A percentile compares a stretch with the other conserved stretches of the same genome.
Evolutionary conservation across 2,113 vertebrate species (phyloP).

Genomic region (mouse (Mus musculus)): DNA sequence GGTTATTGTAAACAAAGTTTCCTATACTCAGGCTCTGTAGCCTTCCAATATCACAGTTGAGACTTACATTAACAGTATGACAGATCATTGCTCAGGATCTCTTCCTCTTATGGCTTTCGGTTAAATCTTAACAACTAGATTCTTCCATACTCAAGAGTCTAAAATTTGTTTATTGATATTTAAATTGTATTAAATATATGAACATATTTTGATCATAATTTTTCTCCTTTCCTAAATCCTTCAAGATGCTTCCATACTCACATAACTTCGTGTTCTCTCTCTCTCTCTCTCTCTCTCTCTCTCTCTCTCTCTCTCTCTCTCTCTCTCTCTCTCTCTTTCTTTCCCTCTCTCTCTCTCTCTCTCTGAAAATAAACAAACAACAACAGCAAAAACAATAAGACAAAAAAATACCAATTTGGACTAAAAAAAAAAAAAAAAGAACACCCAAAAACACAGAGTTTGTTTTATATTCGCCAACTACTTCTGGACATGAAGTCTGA

Average conservation of each 20-base stretch:
- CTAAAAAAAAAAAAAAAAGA: not conserved
- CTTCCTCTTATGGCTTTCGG: not conserved
- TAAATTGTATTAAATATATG: no score
- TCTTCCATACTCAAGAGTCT: conserved; percentile 1
- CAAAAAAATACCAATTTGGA: not conserved
- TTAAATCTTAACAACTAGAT: not conserved
- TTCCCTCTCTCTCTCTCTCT: no score
- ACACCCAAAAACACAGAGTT: not conserved
- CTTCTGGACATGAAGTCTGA: no score
- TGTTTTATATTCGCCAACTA: not conserved
- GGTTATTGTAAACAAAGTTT: not conserved
- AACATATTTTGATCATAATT: not conserved
- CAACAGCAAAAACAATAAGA: no score
- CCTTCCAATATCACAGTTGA: not conserved
- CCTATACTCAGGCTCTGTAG: not conserved
- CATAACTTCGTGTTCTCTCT: not conserved
- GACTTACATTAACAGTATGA: not conserved
- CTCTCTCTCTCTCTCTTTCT: no score
- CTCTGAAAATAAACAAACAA: not conserved
- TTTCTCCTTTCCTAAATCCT: not conserved
- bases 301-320: no score
- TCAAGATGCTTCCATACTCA: not conserved
- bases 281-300: no score
- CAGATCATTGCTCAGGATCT: not conserved
- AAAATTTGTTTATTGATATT: not conserved